phyloP scores from a whole-genome alignment of 2,888 invertebrate species.

The Miltochrista miniata region DNA sequence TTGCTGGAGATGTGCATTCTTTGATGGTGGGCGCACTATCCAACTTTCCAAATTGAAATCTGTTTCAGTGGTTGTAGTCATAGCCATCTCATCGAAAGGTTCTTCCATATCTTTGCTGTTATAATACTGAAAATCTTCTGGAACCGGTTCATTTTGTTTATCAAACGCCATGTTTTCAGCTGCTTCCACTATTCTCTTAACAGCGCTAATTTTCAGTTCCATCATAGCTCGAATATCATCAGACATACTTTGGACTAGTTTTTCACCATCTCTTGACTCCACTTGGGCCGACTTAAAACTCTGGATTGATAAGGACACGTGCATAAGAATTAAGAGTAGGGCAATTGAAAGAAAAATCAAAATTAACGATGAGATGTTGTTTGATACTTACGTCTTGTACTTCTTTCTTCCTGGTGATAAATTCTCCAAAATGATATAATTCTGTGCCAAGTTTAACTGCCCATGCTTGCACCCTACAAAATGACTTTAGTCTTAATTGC shows the following conservation, averaged over 20 bases:
- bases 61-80: constrained; percentile 81
- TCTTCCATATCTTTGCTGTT: constrained; percentile 88
- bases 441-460: constrained; percentile 92
- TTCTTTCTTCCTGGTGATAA: constrained; percentile 90
- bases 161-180: constrained; percentile 92
- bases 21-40: constrained; percentile 81
- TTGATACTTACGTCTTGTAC: constrained; percentile 87
- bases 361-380: neutral
- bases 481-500: constrained; percentile 9
- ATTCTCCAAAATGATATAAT: constrained; percentile 90
- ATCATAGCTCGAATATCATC: constrained; percentile 94
- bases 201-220: constrained; percentile 94
- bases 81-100: constrained; percentile 75
- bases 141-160: constrained; percentile 78
- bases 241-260: constrained; percentile 92
- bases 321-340: neutral
- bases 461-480: constrained; percentile 89
- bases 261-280: constrained; percentile 89
- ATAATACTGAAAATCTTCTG: constrained; percentile 86
- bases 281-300: constrained; percentile 92
- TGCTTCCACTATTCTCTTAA: constrained; percentile 93
- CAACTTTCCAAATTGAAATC: constrained; percentile 78
- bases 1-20: constrained; percentile 85
- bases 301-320: constrained; percentile 62
- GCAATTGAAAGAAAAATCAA: neutral